Conservation (phyloP, 2,113 vertebrate genomes). For the Pluvialis apricaria region DNA sequence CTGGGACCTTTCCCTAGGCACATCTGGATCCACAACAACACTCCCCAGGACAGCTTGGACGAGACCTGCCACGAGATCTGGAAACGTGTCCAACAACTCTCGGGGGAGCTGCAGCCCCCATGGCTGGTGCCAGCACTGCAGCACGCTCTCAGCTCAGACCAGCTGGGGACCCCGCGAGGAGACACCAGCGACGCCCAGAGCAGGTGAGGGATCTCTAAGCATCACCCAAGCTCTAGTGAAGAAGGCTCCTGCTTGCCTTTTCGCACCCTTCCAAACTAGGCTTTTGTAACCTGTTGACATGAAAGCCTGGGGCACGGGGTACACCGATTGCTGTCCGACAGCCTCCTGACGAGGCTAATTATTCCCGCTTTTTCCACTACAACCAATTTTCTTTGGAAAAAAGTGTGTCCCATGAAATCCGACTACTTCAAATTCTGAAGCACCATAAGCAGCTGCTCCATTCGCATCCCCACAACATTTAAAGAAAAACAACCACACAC, state of each 20-base stretch:
- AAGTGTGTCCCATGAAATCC: slow-evolving; percentile 36
- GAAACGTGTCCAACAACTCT: slow-evolving; percentile 63
- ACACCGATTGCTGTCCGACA: accelerated
- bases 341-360: neutral
- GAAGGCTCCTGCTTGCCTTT: neutral
- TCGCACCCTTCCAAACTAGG: neutral
- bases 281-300: neutral
- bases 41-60: slow-evolving; percentile 76
- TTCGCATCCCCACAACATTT: slow-evolving; percentile 59
- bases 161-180: neutral
- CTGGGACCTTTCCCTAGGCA: slow-evolving; percentile 78
- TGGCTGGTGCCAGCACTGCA: neutral
- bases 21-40: slow-evolving; percentile 78
- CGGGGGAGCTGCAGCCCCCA: slow-evolving; percentile 21
- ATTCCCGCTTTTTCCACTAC: neutral
- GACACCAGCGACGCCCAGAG: neutral
- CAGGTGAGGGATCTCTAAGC: slow-evolving; percentile 31
- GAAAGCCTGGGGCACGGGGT: accelerated
- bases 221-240: neutral
- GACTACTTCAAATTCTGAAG: slow-evolving; percentile 71
- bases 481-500: slow-evolving; percentile 41
- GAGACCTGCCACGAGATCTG: slow-evolving; percentile 78
- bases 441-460: slow-evolving; percentile 74
- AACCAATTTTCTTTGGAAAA: neutral
- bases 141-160: neutral